These are phyloP conservation scores for Athalia circularis DNA, from an alignment of 2,888 invertebrate genomes.

Conservation along the genomic window DNA sequence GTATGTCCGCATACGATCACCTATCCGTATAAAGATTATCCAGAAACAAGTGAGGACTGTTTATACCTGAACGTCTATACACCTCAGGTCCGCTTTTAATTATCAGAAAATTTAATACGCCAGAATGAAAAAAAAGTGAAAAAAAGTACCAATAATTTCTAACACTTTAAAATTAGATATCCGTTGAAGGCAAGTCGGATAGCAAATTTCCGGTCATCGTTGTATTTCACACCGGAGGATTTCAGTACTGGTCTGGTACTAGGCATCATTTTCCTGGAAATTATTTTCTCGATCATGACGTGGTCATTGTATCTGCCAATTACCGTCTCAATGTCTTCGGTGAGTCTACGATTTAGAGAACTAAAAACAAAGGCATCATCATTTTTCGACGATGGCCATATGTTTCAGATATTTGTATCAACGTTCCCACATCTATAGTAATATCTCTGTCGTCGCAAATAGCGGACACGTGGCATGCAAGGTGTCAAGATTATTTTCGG, in stretches of 20 bases:
- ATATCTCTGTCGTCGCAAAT: background rate
- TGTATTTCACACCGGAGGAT: slow-evolving; percentile 64
- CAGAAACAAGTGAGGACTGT: slow-evolving; percentile 38
- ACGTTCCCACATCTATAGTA: background rate
- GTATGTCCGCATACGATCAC: slow-evolving; percentile 30
- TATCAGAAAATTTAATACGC: background rate
- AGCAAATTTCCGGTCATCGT: slow-evolving; percentile 61
- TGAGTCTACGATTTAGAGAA: slow-evolving; percentile 19
- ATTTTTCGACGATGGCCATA: too few relatives aligned
- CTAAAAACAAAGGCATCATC: too few relatives aligned
- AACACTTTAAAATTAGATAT: slow-evolving; percentile 1
- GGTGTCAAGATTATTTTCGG: background rate
- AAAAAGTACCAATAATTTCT: background rate
- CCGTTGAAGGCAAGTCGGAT: background rate
- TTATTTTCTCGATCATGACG: slow-evolving; percentile 62
- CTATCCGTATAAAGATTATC: slow-evolving; percentile 15
- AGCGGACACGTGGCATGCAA: background rate
- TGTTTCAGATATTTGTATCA: too few relatives aligned
- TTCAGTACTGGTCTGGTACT: slow-evolving; percentile 57
- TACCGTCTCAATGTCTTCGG: slow-evolving; percentile 67
- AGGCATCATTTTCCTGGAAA: slow-evolving; percentile 60
- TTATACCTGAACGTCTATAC: slow-evolving; percentile 44
- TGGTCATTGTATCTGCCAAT: slow-evolving; percentile 63
- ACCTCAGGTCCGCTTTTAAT: slow-evolving; percentile 22
- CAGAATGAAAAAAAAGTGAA: background rate